A percentile compares a stretch with the other conserved stretches of the same genome.
Evolutionary conservation across 2,113 vertebrate genomes (phyloP).

Genomic region (Accipiter cooperii): DNA sequence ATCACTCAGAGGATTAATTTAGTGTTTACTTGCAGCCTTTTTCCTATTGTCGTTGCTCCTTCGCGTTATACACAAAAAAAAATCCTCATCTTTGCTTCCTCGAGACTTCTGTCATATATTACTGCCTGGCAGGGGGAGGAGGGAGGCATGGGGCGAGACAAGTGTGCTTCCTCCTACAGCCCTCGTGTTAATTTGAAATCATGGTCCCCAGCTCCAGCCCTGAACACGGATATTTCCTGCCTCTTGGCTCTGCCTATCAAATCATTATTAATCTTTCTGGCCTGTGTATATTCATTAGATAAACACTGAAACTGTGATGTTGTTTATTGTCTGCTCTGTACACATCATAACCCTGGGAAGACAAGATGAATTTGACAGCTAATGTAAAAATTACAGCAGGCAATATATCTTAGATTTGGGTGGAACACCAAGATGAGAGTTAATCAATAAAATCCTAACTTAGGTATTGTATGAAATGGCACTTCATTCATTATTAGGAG

Average conservation of each 20-base stretch:
- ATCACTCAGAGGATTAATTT: background rate
- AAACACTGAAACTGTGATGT: constrained; percentile 49
- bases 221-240: background rate
- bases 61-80: background rate
- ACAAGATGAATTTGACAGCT: constrained; percentile 94
- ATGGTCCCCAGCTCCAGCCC: background rate
- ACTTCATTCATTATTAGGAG: constrained; percentile 88
- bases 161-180: background rate
- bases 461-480: constrained; percentile 92
- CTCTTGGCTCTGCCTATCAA: constrained; percentile 22
- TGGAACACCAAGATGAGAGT: constrained; percentile 90
- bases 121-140: background rate
- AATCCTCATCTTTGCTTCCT: background rate
- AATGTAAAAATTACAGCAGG: constrained; percentile 94
- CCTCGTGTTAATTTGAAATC: background rate
- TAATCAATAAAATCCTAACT: constrained; percentile 94
- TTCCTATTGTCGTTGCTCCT: background rate
- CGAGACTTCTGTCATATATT: background rate
- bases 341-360: constrained; percentile 78
- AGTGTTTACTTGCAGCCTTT: background rate
- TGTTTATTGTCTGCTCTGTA: constrained; percentile 82
- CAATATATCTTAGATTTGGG: constrained; percentile 89
- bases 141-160: background rate
- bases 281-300: constrained; percentile 66
- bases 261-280: constrained; percentile 59